A percentile compares a stretch with the other conserved stretches of the same genome.
These are phyloP conservation scores for Palaemon carinicauda DNA, from an alignment of 1,140 invertebrate species.

Conservation along the genomic window DNA sequence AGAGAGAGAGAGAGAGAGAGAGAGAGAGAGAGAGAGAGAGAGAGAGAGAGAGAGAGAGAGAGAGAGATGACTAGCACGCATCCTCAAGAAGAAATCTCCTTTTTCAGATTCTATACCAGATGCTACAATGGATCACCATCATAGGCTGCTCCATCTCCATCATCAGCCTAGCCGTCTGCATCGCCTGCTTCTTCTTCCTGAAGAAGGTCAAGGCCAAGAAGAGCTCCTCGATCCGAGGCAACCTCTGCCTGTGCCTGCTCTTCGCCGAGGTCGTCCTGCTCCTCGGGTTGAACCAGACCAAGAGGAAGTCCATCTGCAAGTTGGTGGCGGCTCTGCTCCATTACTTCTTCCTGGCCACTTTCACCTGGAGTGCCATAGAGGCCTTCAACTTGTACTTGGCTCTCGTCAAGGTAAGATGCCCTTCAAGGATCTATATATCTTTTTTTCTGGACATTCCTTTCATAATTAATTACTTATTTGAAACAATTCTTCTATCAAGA, in stretches of 20 bases:
- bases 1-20: no score
- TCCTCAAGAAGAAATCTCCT: no score
- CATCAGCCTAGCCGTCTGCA: constrained; percentile 82
- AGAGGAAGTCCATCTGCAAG: constrained; percentile 83
- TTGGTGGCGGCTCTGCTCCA: constrained; percentile 89
- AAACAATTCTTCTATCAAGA: no score
- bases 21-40: no score
- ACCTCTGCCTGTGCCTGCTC: constrained; percentile 88
- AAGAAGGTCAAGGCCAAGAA: constrained; percentile 76
- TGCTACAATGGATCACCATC: constrained; percentile 72
- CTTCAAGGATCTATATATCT: no score
- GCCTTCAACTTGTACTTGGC: constrained; percentile 94
- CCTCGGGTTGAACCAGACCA: constrained; percentile 86
- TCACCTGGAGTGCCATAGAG: constrained; percentile 96
- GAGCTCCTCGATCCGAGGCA: constrained; percentile 92
- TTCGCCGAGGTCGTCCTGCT: constrained; percentile 92
- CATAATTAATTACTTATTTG: no score
- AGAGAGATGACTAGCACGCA: no score
- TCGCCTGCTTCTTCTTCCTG: constrained; percentile 83
- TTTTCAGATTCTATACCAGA: not conserved
- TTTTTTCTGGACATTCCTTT: no score
- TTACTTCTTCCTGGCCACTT: constrained; percentile 93
- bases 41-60: no score
- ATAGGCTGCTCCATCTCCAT: constrained; percentile 86
- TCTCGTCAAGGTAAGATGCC: constrained; percentile 74